Conservation (phyloP, 2,797 vertebrate genomes). For the Novumbra hubbsi region DNA sequence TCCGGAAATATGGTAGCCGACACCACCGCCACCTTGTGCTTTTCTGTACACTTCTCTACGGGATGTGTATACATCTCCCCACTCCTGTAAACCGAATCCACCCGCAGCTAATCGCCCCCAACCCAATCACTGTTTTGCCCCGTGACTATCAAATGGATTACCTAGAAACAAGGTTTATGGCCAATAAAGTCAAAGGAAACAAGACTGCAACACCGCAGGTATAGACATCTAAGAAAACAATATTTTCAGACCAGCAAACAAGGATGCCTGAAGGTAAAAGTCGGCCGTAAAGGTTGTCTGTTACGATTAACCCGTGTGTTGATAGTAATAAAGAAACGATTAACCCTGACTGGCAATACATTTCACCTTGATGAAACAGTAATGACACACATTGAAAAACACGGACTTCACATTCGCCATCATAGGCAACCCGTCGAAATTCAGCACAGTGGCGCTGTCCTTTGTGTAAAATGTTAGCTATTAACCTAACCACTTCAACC, state of each 20-base stretch:
- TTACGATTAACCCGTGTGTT: background rate
- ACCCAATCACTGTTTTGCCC: background rate
- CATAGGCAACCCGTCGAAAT: background rate
- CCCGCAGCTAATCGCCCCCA: background rate
- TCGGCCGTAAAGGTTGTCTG: too few species aligned
- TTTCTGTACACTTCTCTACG: background rate
- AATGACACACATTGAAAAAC: background rate
- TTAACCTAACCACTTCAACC: background rate
- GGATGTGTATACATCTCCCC: background rate
- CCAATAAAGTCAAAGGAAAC: background rate
- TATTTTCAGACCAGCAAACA: too few species aligned
- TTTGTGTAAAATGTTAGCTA: background rate
- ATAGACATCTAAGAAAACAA: background rate
- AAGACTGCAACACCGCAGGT: too few species aligned
- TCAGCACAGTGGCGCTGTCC: conserved; percentile 7
- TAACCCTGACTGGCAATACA: background rate
- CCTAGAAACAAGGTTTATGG: background rate
- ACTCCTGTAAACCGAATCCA: background rate
- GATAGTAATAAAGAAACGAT: background rate
- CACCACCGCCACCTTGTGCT: background rate
- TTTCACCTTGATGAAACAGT: conserved; percentile 6
- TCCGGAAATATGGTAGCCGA: background rate
- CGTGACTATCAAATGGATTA: background rate
- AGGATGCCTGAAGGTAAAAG: background rate
- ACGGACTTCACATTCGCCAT: conserved; percentile 5